Evolutionary conservation across 1,140 invertebrate species (phyloP).

Genomic region (Trachymyrmex cornetzi): DNA sequence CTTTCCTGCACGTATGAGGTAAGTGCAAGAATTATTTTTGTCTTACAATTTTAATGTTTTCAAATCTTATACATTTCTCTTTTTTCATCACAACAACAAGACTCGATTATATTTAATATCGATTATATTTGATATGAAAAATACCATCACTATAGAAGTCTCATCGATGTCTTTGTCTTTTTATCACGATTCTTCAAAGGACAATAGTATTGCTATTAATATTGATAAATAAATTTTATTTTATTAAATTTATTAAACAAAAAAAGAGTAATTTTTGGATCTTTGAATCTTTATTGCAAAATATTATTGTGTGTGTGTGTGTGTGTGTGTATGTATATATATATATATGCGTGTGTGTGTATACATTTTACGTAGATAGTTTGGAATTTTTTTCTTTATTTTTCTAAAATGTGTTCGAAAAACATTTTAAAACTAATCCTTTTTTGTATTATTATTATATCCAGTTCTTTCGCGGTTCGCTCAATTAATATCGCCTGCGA

Average conservation of each 20-base stretch:
- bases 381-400: neutral
- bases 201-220: neutral
- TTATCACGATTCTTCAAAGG: neutral
- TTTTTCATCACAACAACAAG: neutral
- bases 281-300: neutral
- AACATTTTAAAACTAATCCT: neutral
- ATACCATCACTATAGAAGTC: neutral
- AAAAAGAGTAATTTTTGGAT: neutral
- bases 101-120: neutral
- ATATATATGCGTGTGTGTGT: too few relatives aligned
- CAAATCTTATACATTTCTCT: neutral
- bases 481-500: neutral
- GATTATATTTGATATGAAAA: neutral
- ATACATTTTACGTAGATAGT: neutral
- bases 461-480: neutral
- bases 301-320: too few relatives aligned
- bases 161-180: neutral
- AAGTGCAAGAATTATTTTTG: constrained; percentile 63
- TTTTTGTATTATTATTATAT: neutral
- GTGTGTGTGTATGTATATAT: too few relatives aligned
- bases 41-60: neutral
- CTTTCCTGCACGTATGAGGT: constrained; percentile 97
- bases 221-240: neutral
- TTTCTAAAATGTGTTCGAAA: neutral
- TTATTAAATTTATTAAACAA: neutral